Percentiles rank a stretch among this genome's conserved stretches.
phyloP scores from a whole-genome alignment of 2,797 vertebrate species.

The Pipistrellus pipistrellus region DNA sequence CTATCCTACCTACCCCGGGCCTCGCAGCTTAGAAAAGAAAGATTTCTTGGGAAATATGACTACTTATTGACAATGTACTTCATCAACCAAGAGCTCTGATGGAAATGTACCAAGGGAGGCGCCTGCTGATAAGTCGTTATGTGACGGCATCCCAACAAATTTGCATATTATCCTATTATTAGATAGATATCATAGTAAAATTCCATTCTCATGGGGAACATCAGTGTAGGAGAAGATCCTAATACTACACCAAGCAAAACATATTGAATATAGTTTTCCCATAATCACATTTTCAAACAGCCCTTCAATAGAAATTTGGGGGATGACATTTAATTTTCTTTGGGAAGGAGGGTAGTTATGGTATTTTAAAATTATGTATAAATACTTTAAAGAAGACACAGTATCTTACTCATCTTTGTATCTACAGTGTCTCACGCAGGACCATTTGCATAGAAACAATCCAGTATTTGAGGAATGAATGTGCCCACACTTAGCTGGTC shows the following conservation, averaged over 20 bases:
- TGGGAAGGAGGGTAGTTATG: background rate
- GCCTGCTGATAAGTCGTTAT: too few relatives aligned
- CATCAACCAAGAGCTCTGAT: background rate
- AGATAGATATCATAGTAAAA: background rate
- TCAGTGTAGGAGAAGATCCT: background rate
- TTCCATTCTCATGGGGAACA: background rate
- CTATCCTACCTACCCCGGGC: too few relatives aligned
- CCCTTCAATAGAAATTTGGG: conserved; percentile 31
- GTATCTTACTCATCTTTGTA: conserved; percentile 31
- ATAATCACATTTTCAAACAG: background rate
- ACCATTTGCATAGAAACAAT: conserved; percentile 44
- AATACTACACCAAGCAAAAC: background rate
- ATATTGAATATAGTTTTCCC: background rate
- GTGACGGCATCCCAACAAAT: too few relatives aligned
- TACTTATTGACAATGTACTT: background rate
- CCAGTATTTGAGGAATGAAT: conserved; percentile 13
- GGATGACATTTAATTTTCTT: background rate
- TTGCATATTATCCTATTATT: too few relatives aligned
- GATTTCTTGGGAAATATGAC: background rate
- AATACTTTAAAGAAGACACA: conserved; percentile 41
- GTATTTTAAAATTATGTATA: conserved; percentile 21
- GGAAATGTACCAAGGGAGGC: background rate
- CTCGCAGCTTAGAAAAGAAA: background rate
- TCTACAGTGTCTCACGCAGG: background rate
- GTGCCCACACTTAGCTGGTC: background rate